Percentiles rank a stretch among this genome's conserved stretches.
Conservation (phyloP, 2,888 invertebrate species). For the Stenodera caucasica region DNA sequence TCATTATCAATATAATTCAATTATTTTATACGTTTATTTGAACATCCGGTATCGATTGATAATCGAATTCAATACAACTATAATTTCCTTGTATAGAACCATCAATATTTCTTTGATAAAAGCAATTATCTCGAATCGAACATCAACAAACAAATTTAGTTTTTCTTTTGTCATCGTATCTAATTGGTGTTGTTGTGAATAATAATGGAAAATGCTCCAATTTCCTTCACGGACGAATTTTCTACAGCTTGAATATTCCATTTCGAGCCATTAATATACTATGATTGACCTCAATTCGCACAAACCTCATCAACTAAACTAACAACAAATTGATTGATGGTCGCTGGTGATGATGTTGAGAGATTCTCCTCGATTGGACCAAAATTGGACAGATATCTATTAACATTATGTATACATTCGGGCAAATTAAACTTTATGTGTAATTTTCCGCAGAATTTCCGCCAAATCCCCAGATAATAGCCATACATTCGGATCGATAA, state of each 20-base stretch:
- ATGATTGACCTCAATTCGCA: not conserved
- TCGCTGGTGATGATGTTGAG: not conserved
- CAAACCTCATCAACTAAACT: not conserved
- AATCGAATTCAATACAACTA: not conserved
- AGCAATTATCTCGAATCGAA: not conserved
- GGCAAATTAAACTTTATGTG: not conserved
- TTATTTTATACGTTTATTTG: not conserved
- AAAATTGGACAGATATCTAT: conserved; percentile 1
- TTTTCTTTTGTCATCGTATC: not conserved
- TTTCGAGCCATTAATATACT: not conserved
- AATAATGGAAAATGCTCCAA: not conserved
- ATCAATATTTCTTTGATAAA: no score
- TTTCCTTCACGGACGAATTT: not conserved
- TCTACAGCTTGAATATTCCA: no score
- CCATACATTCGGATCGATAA: no score
- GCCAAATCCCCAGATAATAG: not conserved
- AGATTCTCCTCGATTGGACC: not conserved
- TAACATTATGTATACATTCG: no score
- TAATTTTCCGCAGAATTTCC: conserved; percentile 1
- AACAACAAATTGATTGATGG: conserved; percentile 3
- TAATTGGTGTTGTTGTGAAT: not conserved
- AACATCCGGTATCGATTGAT: not conserved
- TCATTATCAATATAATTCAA: not conserved
- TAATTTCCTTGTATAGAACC: not conserved
- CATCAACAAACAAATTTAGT: not conserved